A percentile compares a stretch with the other conserved stretches of the same genome.
phyloP scores from a whole-genome alignment of 2,113 vertebrate genomes.

The Fulmarus glacialis region DNA sequence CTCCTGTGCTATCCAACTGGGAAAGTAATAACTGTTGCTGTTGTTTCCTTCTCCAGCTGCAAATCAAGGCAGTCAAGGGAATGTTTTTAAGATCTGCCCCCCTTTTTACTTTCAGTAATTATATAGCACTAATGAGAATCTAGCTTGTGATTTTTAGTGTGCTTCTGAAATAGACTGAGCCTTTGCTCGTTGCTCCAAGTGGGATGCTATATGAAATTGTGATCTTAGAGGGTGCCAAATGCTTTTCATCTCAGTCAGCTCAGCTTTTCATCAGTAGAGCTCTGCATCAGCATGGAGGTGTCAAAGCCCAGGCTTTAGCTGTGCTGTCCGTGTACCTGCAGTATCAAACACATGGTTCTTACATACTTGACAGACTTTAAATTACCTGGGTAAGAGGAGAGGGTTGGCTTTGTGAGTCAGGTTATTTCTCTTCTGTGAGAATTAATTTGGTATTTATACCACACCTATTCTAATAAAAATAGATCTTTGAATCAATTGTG shows the following conservation, averaged over 20 bases:
- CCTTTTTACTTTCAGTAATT: background rate
- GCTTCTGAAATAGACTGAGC: background rate
- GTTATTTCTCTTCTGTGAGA: background rate
- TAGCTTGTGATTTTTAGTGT: background rate
- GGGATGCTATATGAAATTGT: background rate
- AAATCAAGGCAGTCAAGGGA: background rate
- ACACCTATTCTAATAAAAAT: background rate
- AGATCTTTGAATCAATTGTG: background rate
- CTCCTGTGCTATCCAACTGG: background rate
- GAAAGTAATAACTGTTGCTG: slow-evolving; percentile 5
- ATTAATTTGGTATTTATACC: background rate
- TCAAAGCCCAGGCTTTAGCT: background rate
- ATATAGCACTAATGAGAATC: background rate
- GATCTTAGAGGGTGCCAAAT: background rate
- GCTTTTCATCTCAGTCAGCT: background rate
- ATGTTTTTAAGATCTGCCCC: background rate
- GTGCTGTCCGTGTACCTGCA: background rate
- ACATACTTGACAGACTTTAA: background rate
- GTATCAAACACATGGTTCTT: background rate
- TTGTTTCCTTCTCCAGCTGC: slow-evolving; percentile 1
- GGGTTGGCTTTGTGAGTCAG: background rate
- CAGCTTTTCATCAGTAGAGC: background rate
- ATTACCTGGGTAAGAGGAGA: background rate
- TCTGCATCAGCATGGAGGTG: background rate
- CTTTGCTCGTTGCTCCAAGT: background rate